These are phyloP conservation scores for Drosophila silvestris DNA, from an alignment of 2,888 invertebrate genomes.

Conservation along the genomic window DNA sequence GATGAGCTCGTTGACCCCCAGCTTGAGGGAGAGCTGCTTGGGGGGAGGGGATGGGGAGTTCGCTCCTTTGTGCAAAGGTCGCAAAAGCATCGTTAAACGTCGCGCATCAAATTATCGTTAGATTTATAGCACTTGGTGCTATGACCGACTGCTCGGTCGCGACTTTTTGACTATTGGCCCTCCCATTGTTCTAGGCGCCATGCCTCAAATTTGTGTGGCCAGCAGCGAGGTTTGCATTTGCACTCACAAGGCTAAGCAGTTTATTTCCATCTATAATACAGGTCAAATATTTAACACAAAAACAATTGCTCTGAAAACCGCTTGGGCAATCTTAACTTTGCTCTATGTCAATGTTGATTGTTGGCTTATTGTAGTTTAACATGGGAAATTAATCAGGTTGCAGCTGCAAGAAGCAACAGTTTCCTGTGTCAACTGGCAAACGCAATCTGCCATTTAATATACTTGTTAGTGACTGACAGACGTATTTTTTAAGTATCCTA, in stretches of 20 bases:
- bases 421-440: background rate
- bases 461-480: too few relatives aligned
- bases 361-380: background rate
- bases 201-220: slow-evolving; percentile 20
- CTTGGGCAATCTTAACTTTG: background rate
- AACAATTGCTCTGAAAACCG: background rate
- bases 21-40: background rate
- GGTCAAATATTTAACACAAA: background rate
- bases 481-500: background rate
- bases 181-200: slow-evolving; percentile 9
- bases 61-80: slow-evolving; percentile 12
- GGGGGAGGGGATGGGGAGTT: background rate
- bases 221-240: slow-evolving; percentile 16
- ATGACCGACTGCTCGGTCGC: background rate
- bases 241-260: slow-evolving; percentile 15
- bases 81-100: slow-evolving; percentile 57
- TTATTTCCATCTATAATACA: background rate
- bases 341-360: background rate
- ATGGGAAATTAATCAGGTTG: background rate
- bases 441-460: background rate
- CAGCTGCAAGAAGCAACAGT: background rate
- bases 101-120: slow-evolving; percentile 64
- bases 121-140: slow-evolving; percentile 54
- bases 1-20: slow-evolving; percentile 44
- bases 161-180: background rate